These are phyloP conservation scores for Sarcophaga peregrina DNA, from an alignment of 1,140 invertebrate genomes.

Conservation along the genomic window DNA sequence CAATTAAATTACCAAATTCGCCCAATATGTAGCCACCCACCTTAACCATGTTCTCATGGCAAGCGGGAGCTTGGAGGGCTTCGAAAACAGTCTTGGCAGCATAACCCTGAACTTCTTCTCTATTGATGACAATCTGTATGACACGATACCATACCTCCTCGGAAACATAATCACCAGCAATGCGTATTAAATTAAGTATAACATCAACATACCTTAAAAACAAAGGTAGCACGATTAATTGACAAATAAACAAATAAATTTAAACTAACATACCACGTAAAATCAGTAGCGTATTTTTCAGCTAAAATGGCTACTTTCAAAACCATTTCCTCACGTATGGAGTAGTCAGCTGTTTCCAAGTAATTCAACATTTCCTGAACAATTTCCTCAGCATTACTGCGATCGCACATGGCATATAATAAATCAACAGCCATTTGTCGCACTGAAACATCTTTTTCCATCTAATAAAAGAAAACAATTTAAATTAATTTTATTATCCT, in stretches of 20 bases:
- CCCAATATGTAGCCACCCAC: slow-evolving; percentile 99
- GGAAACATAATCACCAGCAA: slow-evolving; percentile 99
- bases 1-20: slow-evolving; percentile 99
- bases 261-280: slow-evolving; percentile 83
- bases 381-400: slow-evolving; percentile 99
- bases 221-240: neutral
- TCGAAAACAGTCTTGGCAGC: slow-evolving; percentile 99
- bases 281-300: slow-evolving; percentile 99
- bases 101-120: slow-evolving; percentile 99
- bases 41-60: slow-evolving; percentile 99
- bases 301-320: slow-evolving; percentile 99
- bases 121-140: slow-evolving; percentile 99
- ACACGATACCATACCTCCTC: slow-evolving; percentile 99
- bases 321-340: slow-evolving; percentile 99
- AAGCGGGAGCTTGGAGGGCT: slow-evolving; percentile 96
- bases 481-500: neutral
- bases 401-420: slow-evolving; percentile 99
- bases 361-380: slow-evolving; percentile 99
- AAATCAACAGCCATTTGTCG: slow-evolving; percentile 98
- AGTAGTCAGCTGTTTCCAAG: slow-evolving; percentile 99
- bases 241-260: neutral
- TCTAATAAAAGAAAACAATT: slow-evolving; percentile 68
- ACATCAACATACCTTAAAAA: slow-evolving; percentile 87
- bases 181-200: slow-evolving; percentile 98
- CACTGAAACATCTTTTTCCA: slow-evolving; percentile 99